phyloP scores from a whole-genome alignment of 2,797 vertebrate species.

The Onychomys torridus region DNA sequence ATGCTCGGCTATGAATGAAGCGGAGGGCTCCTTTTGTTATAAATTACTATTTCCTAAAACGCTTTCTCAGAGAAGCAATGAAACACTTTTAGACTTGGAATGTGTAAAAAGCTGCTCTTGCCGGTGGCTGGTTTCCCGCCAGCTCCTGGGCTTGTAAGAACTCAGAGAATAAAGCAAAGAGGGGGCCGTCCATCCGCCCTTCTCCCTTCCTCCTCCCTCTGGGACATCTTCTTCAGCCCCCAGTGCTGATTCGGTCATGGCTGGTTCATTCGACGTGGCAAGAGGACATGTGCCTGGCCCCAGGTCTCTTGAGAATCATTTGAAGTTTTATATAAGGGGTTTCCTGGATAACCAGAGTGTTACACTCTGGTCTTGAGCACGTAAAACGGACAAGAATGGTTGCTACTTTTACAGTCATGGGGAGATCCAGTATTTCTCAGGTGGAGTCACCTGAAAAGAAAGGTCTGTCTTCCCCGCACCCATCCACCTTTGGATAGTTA shows the following conservation, averaged over 20 bases:
- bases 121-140: slow-evolving; percentile 69
- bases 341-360: not conserved
- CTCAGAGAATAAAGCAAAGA: slow-evolving; percentile 45
- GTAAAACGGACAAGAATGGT: not conserved
- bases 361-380: not conserved
- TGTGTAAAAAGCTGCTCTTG: slow-evolving; percentile 56
- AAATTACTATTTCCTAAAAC: slow-evolving; percentile 79
- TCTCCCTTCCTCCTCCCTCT: not conserved
- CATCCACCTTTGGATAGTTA: not conserved
- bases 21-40: slow-evolving; percentile 72
- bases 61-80: slow-evolving; percentile 66
- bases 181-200: not conserved
- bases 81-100: slow-evolving; percentile 70
- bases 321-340: not conserved
- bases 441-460: not conserved
- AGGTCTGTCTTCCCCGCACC: too few species aligned
- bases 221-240: not conserved
- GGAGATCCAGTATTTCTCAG: not conserved
- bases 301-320: not conserved
- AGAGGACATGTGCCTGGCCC: not conserved
- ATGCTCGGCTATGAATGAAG: slow-evolving; percentile 66
- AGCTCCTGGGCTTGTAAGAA: slow-evolving; percentile 41
- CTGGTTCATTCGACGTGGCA: not conserved
- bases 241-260: not conserved
- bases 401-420: not conserved